Conservation (phyloP, 92 coral and sea anemone genomes). For the Muricea muricata region DNA sequence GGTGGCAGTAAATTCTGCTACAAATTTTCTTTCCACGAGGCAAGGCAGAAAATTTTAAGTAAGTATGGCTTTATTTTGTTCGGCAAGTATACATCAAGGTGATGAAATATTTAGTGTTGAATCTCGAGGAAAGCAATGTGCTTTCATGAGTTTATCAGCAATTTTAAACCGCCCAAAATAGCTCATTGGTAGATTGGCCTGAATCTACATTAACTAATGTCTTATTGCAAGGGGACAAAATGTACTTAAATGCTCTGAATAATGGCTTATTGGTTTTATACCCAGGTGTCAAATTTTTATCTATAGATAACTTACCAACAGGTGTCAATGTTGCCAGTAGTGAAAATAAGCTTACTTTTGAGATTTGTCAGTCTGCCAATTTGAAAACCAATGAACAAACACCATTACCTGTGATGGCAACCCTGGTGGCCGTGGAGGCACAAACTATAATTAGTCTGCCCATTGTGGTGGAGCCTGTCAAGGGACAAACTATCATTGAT, state of each 20-base stretch:
- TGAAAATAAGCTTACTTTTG: neutral
- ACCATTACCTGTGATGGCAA: constrained; percentile 52
- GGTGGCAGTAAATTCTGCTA: too few species aligned
- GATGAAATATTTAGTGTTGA: neutral
- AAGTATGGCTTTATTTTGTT: too few species aligned
- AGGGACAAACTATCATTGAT: constrained; percentile 28
- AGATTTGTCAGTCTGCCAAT: constrained; percentile 21
- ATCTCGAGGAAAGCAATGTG: neutral
- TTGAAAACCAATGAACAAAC: constrained; percentile 7
- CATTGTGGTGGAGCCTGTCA: constrained; percentile 52
- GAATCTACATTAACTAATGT: neutral
- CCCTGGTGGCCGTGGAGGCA: neutral
- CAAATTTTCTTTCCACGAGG: too few species aligned
- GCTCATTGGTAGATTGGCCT: neutral
- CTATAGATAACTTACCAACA: neutral
- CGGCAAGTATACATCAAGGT: too few species aligned
- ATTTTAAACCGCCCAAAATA: neutral
- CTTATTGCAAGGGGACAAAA: neutral
- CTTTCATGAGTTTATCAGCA: neutral
- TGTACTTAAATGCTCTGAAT: neutral
- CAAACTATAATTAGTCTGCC: constrained; percentile 50
- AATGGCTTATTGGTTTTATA: neutral
- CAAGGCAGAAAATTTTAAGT: too few species aligned
- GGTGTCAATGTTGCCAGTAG: neutral
- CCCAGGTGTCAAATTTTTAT: neutral